Evolutionary conservation across 2,113 vertebrate species (phyloP), one percentile per base, ranked within the genome.

Genomic region (Anguilla rostrata): DNA sequence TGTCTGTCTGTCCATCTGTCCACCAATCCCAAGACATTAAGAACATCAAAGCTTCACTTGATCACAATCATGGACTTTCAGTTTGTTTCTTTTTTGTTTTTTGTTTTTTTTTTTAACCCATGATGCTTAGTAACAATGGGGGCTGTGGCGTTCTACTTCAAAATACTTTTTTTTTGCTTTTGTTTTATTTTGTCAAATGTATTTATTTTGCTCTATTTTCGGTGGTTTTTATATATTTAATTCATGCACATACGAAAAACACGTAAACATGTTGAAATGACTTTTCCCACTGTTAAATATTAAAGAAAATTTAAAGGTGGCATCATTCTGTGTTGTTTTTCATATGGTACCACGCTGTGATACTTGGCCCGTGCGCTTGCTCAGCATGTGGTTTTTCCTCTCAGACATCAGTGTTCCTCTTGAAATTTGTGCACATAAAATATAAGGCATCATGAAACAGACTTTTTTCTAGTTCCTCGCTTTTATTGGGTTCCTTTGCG

Each of bases 271-370:
- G 94, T 94, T 93, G 87, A 94, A 88, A 89, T 91, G 92, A 90
- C 90, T 88, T 91, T 81, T 85, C 90, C 88, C 87, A 94, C 92
- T 93, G 92, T 92, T 93, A 86, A 91, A 88, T 87, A 95, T 95
- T 96, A 95, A 96, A 95, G 94, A 92, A 92, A 75, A 89, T 90
- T 89, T 92, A 92, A 94, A 87, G 92, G 88, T 87, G 90, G 92
- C 94, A 91, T 91, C 85, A 89, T 90, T 56, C 91, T 93, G 94
- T 95, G 93, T 94, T 93, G 91, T 95, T 93, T 94, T 86, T 95
- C 90, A 90, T 94, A 89, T 87, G 87, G 83, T 86, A 88, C 89
- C 84, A 86, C 84, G 83, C 81, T 86, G 85, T 63, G 78, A 87
- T 88, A 88, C 60, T 41, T 84, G 82, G 78, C 39, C 78, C 81